A percentile compares a stretch with the other conserved stretches of the same genome.
Evolutionary conservation across 2,113 vertebrate species (phyloP).

Genomic region (Hypomesus transpacificus): DNA sequence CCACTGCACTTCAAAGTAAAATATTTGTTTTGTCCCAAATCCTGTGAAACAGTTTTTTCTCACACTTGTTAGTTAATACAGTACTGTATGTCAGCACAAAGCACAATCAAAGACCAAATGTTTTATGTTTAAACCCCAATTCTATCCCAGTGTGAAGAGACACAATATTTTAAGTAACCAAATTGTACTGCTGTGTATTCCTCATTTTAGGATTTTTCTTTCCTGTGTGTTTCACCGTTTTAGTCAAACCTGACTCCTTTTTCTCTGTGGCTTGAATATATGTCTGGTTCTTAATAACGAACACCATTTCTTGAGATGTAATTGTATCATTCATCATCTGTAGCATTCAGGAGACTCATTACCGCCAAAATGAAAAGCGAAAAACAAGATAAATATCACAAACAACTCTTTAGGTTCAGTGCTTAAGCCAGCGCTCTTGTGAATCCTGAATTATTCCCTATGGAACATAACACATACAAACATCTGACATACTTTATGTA

Average conservation of each 20-base stretch:
- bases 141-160: too few species aligned
- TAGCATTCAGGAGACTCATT: constrained; percentile 14
- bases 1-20: constrained; percentile 39
- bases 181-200: not conserved
- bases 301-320: constrained; percentile 13
- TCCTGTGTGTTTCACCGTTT: not conserved
- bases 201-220: not conserved
- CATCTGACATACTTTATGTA: not conserved
- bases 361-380: constrained; percentile 3
- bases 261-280: constrained; percentile 1
- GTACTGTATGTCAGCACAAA: not conserved
- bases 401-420: not conserved
- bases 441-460: not conserved
- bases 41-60: constrained; percentile 20
- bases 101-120: not conserved
- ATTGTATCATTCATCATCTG: constrained; percentile 26
- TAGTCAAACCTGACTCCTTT: not conserved
- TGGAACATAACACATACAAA: not conserved
- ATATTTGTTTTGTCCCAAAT: constrained; percentile 25
- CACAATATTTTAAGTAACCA: not conserved
- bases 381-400: constrained; percentile 13
- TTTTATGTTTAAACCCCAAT: not conserved
- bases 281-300: constrained; percentile 14
- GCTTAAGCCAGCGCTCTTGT: not conserved
- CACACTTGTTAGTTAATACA: constrained; percentile 8